Evolutionary conservation across 2,797 vertebrate genomes (phyloP), one percentile per base, ranked within the genome.

Genomic region (Megalops cyprinoides): DNA sequence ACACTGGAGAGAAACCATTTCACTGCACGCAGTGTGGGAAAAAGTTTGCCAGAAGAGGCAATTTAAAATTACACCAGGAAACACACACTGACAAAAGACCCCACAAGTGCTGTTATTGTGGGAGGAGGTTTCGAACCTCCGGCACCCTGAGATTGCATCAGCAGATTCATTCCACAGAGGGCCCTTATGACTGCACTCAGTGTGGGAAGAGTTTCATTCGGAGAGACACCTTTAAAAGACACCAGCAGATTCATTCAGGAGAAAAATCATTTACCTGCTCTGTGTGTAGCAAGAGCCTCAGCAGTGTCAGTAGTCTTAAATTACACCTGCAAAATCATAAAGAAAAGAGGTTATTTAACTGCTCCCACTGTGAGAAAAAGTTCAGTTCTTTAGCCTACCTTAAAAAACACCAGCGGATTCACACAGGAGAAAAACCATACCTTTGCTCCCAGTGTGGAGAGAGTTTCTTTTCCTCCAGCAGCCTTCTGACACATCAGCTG

Each of bases 141-240:
- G 1, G 55, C 28, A 34, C 79, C 4, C 58, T 80, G 31, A 75
- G 46, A 58, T 75, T 71, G 34, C 79, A 80, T 18, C 56, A 80
- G 73, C 25, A 31, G 25, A 51, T 80, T 15, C 79, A 80, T 37
- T 25, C 42, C 15, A 20, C 56, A 2, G 79, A 31, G 20, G 79
- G 79, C 15, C 79, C 79, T 4, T 80, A 80, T 12, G 73, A 46
- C 6, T 88, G 85, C 12, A 20, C 34, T 0, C 80, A 37, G 20
- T 86, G 86, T 39, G 82, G 78, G 15, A 85, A 86, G 82, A 83
- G 51, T 44, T 87, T 87, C 69, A 78, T 44, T 55, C 79, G 80
- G n/a, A 74, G 83, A 9, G 80, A 84, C n/a, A 84, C 76, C 34
- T 86, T 85, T 74, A 84, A 69, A 77, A 80, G 37, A 4, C 87